Evolutionary conservation across 2,888 invertebrate genomes (phyloP).

Genomic region (Cephus spinipes): DNA sequence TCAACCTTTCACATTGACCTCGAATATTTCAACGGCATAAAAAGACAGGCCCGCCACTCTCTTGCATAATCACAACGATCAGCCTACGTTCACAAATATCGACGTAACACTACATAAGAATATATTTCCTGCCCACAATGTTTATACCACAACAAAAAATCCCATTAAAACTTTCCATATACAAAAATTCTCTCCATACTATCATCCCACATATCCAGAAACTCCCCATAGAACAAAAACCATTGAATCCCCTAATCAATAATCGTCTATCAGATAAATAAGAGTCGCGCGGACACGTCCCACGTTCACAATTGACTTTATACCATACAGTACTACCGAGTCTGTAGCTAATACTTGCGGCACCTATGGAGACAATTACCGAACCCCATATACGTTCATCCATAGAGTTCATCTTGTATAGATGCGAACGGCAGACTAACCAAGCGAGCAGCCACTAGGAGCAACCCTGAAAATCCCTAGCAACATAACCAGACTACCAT

Average conservation of each 20-base stretch:
- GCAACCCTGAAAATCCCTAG: constrained; percentile 16
- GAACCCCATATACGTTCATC: constrained; percentile 60
- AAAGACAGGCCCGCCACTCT: neutral
- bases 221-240: neutral
- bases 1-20: constrained; percentile 15
- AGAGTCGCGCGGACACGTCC: neutral
- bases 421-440: constrained; percentile 25
- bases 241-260: neutral
- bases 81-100: neutral
- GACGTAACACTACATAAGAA: neutral
- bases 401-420: constrained; percentile 49
- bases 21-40: neutral
- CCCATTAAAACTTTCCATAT: neutral
- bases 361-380: constrained; percentile 61
- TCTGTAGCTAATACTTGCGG: constrained; percentile 40
- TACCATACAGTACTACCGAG: neutral
- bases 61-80: neutral
- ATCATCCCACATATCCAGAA: neutral
- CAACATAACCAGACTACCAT: constrained; percentile 48
- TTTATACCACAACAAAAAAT: neutral
- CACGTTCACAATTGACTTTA: neutral
- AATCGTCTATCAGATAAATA: neutral
- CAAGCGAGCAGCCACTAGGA: neutral
- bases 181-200: neutral
- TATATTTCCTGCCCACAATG: neutral